These are phyloP conservation scores for Channa argus DNA, from an alignment of 2,113 vertebrate genomes.

Conservation along the genomic window DNA sequence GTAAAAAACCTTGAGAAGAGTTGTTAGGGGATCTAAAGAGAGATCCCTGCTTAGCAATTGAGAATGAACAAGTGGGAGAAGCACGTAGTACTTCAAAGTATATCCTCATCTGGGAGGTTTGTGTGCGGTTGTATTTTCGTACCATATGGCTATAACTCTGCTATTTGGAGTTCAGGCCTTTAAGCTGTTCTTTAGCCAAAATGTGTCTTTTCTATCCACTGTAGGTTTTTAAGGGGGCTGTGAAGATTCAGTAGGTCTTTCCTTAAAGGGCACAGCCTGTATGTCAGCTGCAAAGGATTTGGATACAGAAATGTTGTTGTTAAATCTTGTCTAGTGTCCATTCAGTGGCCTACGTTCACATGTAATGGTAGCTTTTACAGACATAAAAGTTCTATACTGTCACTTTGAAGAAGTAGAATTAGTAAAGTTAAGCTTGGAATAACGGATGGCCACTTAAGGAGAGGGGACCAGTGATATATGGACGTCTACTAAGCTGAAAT, in stretches of 20 bases:
- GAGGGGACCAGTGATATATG: too few relatives aligned
- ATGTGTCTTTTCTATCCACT: background rate
- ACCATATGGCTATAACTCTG: conserved; percentile 15
- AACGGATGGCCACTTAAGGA: too few relatives aligned
- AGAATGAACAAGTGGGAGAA: conserved; percentile 52
- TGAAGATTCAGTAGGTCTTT: background rate
- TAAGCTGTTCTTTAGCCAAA: background rate
- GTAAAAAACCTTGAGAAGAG: conserved; percentile 12
- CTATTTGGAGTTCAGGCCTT: conserved; percentile 16
- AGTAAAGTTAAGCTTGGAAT: too few relatives aligned
- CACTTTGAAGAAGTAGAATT: too few relatives aligned
- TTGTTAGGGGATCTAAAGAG: conserved; percentile 28
- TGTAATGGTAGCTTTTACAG: too few relatives aligned
- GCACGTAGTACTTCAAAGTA: conserved; percentile 51
- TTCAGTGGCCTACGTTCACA: too few relatives aligned
- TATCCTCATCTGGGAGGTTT: conserved; percentile 34
- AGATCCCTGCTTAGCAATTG: conserved; percentile 31
- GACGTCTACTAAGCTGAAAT: too few relatives aligned
- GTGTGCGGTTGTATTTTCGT: conserved; percentile 17
- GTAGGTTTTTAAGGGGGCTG: background rate
- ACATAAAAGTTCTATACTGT: too few relatives aligned
- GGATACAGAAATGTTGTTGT: too few relatives aligned
- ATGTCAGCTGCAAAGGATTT: too few relatives aligned
- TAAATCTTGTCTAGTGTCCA: too few relatives aligned
- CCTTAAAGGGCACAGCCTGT: background rate